Evolutionary conservation across 1,140 invertebrate species (phyloP), one percentile per base, ranked within the genome.

Genomic region (Drosophila bifasciata): DNA sequence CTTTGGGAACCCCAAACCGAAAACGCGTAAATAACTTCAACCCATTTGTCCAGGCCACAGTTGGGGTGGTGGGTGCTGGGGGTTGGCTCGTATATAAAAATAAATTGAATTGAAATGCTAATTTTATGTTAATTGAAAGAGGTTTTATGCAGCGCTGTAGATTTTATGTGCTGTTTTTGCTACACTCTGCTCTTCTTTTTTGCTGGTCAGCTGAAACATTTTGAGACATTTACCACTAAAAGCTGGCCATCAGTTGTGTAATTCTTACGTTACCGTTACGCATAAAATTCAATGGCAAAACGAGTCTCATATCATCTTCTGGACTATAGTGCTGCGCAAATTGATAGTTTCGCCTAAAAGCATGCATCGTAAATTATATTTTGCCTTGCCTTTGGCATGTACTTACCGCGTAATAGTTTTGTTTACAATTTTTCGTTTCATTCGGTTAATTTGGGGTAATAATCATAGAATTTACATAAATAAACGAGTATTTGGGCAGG

Each of bases 81-180:
- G n/a, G n/a, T n/a, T n/a, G n/a, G 44, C 69, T 59, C 58, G 77
- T 85, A 85, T 85, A 85, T 85, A 85, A 85, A 86, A 86, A 86
- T 86, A 86, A 86, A 86, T 86, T 86, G 83, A 86, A 86, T 86
- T 83, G 75, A 71, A 86, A 86, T 86, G 83, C 83, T 86, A 86
- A 86, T 86, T 86, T 86, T 86, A 86, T 86, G 83, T 88, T 86
- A 86, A 86, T 88, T 78, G 83, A 88, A 86, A 83, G 83, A 69
- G 83, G 83, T 63, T 88, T 86, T 86, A 86, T 86, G 83, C 83
- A 88, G 73, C n/a, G n/a, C 71, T 75, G 68, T 60, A 77, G 81
- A 88, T 86, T 88, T 86, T 88, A 84, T 84, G 61, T 62, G 41
- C 63, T 61, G 70, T 63, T 84, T 83, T 83, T 75, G 23, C 56